Evolutionary conservation across 2,113 vertebrate species (phyloP), one percentile per base, ranked within the genome.

Genomic region (Fulmarus glacialis): DNA sequence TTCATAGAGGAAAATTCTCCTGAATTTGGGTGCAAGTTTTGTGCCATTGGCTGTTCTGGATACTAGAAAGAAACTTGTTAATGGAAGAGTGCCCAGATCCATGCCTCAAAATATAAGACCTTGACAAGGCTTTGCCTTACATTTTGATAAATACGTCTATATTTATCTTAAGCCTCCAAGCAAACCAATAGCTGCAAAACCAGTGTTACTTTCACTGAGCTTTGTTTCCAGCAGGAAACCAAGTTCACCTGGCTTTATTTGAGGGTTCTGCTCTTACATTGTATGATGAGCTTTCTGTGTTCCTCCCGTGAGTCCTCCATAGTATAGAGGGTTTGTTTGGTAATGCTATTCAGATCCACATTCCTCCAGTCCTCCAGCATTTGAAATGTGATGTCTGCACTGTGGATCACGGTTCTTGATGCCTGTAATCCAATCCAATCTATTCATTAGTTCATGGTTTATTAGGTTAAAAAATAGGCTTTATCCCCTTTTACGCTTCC

Each of bases 291-390:
- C 91, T 99, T 99, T 94, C 99, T 98, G 97, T 99, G 99, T 74
- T 99, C 99, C 42, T 99, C 99, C 38, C 99, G 98, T 7, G 99
- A 99, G 96, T 99, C 99, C 96, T 99, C 99, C 99, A 99, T 99
- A 80, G 99, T 99, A 96, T 99, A 99, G 89, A 99, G 99, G 58
- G 99, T 99, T 97, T 99, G 99, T 98, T 99, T 99, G 97, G 99
- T 99, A 98, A 99, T 99, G 98, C 99, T 99, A 97, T 99, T 99
- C 97, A 99, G 97, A 97, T 99, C 99, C 98, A 99, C 99, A 38
- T 99, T 99, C 96, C 99, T 99, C 99, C 99, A 99, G 98, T 99
- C 99, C 96, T 99, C 99, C 98, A 99, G 98, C 99, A 99, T 99
- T 97, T 99, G 99, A 98, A 99, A 99, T 8, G 99, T 99, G 98